These are phyloP conservation scores for Neosalanx taihuensis DNA, from an alignment of 2,797 vertebrate species.

Conservation along the genomic window DNA sequence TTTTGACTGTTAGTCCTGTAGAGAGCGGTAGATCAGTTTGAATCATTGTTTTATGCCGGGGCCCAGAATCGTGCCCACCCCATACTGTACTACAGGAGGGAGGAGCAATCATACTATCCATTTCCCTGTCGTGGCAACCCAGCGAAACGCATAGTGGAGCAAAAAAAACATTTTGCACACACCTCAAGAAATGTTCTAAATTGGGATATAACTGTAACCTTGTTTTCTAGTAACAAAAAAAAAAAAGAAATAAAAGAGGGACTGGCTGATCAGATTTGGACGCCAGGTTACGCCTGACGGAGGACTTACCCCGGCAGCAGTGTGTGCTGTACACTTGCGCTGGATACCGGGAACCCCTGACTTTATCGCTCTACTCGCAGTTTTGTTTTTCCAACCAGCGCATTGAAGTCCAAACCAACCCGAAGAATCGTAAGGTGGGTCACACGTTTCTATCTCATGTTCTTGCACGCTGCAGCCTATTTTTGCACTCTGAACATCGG, in stretches of 20 bases:
- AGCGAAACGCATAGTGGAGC: conserved; percentile 54
- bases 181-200: conserved; percentile 34
- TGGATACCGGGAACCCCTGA: conserved; percentile 55
- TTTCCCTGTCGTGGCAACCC: conserved; percentile 63
- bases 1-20: conserved; percentile 72
- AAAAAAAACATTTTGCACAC: conserved; percentile 27
- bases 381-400: conserved; percentile 19
- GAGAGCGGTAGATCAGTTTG: conserved; percentile 75
- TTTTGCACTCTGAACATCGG: conserved; percentile 39
- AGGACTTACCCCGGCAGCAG: conserved; percentile 40
- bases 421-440: conserved; percentile 58
- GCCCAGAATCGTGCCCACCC: conserved; percentile 37
- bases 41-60: conserved; percentile 44
- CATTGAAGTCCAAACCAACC: conserved; percentile 36
- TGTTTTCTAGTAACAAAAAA: background rate
- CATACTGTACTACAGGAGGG: conserved; percentile 73
- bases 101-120: conserved; percentile 74
- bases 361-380: conserved; percentile 53
- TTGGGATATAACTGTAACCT: conserved; percentile 22
- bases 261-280: conserved; percentile 33
- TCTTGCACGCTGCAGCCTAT: conserved; percentile 26
- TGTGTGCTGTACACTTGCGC: conserved; percentile 54
- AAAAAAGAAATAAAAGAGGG: conserved; percentile 18
- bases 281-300: conserved; percentile 50
- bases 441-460: background rate